phyloP scores from a whole-genome alignment of 2,113 vertebrate species.

The Ceyx cyanopectus region DNA sequence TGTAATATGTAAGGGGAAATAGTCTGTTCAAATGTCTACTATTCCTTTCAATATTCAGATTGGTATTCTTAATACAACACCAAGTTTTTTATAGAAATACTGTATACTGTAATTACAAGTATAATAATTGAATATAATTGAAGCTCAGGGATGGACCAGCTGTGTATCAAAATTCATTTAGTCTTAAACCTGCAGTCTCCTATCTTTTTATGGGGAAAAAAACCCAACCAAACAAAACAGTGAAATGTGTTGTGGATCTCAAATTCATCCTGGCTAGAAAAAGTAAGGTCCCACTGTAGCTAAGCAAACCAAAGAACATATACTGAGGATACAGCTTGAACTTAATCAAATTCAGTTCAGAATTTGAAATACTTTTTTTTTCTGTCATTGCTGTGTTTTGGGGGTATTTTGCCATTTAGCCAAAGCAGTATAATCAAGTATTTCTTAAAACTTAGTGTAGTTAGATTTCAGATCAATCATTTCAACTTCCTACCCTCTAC shows the following conservation, averaged over 20 bases:
- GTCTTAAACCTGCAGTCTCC: neutral
- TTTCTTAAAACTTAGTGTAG: neutral
- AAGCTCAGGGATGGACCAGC: neutral
- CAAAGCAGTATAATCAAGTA: neutral
- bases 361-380: neutral
- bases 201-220: neutral
- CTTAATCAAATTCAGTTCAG: neutral
- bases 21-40: neutral
- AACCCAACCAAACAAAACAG: neutral
- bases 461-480: neutral
- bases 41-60: neutral
- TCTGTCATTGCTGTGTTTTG: neutral
- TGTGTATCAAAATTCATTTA: neutral
- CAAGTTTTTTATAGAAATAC: neutral
- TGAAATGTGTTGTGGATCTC: neutral
- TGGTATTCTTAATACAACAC: neutral
- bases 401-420: neutral
- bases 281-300: neutral
- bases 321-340: neutral
- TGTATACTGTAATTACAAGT: neutral
- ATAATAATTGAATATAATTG: neutral
- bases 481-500: neutral
- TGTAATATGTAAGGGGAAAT: neutral
- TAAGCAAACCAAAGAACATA: neutral
- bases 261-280: neutral